A percentile compares a stretch with the other conserved stretches of the same genome.
Conservation (phyloP, 2,888 invertebrate species). For the Synergus japonicus region DNA sequence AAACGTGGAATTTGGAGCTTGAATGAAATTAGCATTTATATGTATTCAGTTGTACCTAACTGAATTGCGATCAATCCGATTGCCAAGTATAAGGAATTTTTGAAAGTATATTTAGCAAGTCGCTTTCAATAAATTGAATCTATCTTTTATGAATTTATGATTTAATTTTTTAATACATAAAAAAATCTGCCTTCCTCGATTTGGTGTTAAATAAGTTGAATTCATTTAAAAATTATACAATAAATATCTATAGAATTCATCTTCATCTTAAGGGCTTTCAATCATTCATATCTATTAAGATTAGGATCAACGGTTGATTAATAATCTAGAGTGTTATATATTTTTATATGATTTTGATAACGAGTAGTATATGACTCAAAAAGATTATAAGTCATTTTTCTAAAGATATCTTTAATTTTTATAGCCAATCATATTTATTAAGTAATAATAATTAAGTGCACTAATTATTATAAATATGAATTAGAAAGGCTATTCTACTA, state of each 20-base stretch:
- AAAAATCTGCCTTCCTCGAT: not conserved
- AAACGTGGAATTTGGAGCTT: not conserved
- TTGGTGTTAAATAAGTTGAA: not conserved
- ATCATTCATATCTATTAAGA: not conserved
- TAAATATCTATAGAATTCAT: not conserved
- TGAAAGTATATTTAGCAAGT: not conserved
- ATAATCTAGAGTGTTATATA: not conserved
- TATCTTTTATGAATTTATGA: not conserved
- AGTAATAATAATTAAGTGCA: not conserved
- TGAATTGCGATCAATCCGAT: not conserved
- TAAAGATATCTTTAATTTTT: not conserved
- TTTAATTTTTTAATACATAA: not conserved
- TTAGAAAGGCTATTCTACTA: no score
- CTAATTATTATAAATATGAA: no score
- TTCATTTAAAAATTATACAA: not conserved
- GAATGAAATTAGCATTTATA: not conserved
- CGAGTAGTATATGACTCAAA: not conserved
- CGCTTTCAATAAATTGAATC: not conserved
- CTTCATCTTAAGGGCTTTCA: not conserved
- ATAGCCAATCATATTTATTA: not conserved
- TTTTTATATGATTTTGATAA: not conserved
- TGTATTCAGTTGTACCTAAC: not conserved
- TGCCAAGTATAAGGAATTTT: not conserved
- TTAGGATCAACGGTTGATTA: constrained; percentile 1
- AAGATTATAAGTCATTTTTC: no score